Percentiles rank a stretch among this genome's conserved stretches.
Conservation (phyloP, 2,113 vertebrate genomes). For the Platysteira castanea region DNA sequence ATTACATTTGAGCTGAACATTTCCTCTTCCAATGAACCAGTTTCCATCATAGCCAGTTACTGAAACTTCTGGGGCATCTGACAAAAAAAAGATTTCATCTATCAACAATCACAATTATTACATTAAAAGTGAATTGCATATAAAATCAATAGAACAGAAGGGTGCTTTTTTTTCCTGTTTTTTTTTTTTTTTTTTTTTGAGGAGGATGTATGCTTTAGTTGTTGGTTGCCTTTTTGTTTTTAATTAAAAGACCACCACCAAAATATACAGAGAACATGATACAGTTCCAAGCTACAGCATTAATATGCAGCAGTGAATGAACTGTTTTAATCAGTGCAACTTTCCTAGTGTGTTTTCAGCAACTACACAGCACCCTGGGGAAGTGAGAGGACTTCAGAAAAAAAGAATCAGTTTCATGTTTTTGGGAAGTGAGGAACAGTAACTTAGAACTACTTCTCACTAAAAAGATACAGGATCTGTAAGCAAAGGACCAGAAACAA, state of each 20-base stretch:
- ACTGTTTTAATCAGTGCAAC: neutral
- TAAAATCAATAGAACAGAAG: neutral
- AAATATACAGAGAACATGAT: neutral
- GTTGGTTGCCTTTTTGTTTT: neutral
- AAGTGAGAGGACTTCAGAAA: neutral
- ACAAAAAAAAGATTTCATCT: slow-evolving; percentile 1
- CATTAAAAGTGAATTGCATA: neutral
- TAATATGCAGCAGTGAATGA: neutral
- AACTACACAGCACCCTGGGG: neutral
- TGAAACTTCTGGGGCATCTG: slow-evolving; percentile 88
- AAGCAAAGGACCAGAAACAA: neutral
- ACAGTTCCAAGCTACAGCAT: neutral
- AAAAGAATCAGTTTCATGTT: neutral
- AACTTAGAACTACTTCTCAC: neutral
- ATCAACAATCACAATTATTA: neutral
- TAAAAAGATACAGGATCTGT: neutral
- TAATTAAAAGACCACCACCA: neutral
- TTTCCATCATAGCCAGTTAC: slow-evolving; percentile 82
- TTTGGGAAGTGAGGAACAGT: neutral
- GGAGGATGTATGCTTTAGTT: neutral
- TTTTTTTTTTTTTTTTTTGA: too few relatives aligned
- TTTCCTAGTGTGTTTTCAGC: neutral
- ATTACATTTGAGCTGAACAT: slow-evolving; percentile 87
- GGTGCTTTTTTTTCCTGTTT: too few relatives aligned
- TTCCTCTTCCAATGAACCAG: slow-evolving; percentile 90